Evolutionary conservation across 92 coral and sea anemone species (phyloP), one percentile per base, ranked within the genome.

Genomic region (Zoanthus sociatus): DNA sequence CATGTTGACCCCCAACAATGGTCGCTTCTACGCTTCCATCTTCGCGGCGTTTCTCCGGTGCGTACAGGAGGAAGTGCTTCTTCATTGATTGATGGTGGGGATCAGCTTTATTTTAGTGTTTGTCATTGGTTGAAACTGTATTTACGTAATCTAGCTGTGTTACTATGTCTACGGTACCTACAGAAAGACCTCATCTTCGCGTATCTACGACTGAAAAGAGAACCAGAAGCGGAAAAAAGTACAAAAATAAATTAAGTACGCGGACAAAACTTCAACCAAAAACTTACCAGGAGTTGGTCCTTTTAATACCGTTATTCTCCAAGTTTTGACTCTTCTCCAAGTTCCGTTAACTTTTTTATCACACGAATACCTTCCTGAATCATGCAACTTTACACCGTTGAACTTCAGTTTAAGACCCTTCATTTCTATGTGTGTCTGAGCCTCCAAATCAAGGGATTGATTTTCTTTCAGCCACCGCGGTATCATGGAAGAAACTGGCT

Each of bases 361-460:
- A 66, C 85, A 81, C 3, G 85, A 81, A 81, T 81, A 81, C 1
- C 8, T 67, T 15, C 75, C 85, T 14, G 76, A 46, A 66, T 81
- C 85, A 4, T 7, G 11, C 71, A 64, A 20, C n/a, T 81, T 21
- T 66, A 47, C 17, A 21, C 45, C 3, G 3, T 3, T 17, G 45
- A 81, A 66, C 46, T 51, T 81, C 42, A 81, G 85, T 10, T 2
- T 3, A 9, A 0, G 44, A 21, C 74, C 37, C 17, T 17, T 67
- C 18, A 66, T 47, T 21, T 6, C 45, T 3, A 81, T 67, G 75
- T 21, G 85, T 81, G 70, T 1, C 1, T 30, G 13, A 13, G n/a
- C 17, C 17, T 18, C 7, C n/a, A 21, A 14, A 33, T 21, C 45
- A 4, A 81, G 61, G 5, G 16, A 3, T 42, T 44, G 30, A 33